Percentiles rank a stretch among this genome's conserved stretches.
These are phyloP conservation scores for Borostomias antarcticus DNA, from an alignment of 2,797 vertebrate species.

Conservation along the genomic window DNA sequence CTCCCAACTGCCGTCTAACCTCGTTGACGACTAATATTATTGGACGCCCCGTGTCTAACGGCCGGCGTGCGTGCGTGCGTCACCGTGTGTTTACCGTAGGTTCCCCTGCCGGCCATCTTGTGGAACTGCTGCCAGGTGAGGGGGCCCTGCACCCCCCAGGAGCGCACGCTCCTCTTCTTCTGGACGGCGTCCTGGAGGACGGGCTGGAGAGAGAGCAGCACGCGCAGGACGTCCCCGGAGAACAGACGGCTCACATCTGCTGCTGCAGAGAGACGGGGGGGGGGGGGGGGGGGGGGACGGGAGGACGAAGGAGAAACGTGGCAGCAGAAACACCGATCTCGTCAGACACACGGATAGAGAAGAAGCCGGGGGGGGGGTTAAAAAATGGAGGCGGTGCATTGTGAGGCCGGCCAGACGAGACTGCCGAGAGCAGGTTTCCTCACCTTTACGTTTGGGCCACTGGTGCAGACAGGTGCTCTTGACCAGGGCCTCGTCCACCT, in stretches of 20 bases:
- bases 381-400: too few relatives aligned
- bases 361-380: neutral
- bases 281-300: neutral
- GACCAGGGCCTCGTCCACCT: constrained; percentile 96
- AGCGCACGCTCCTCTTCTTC: constrained; percentile 95
- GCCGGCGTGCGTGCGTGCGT: neutral
- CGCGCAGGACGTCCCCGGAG: constrained; percentile 97
- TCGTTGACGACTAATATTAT: too few relatives aligned
- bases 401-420: too few relatives aligned
- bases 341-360: fast-evolving
- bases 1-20: too few relatives aligned
- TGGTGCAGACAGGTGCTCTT: constrained; percentile 96
- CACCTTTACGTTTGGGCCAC: constrained; percentile 94
- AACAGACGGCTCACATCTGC: constrained; percentile 93
- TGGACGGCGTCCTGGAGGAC: constrained; percentile 98
- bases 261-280: constrained; percentile 53
- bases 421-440: constrained; percentile 20
- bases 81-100: constrained; percentile 83
- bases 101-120: constrained; percentile 98
- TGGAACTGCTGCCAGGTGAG: constrained; percentile 99
- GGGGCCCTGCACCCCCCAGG: constrained; percentile 97
- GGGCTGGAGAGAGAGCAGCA: constrained; percentile 96
- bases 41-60: too few relatives aligned
- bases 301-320: neutral
- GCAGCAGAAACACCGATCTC: too few relatives aligned